These are phyloP conservation scores for Lydus trimaculatus DNA, from an alignment of 2,888 invertebrate genomes.

Conservation along the genomic window DNA sequence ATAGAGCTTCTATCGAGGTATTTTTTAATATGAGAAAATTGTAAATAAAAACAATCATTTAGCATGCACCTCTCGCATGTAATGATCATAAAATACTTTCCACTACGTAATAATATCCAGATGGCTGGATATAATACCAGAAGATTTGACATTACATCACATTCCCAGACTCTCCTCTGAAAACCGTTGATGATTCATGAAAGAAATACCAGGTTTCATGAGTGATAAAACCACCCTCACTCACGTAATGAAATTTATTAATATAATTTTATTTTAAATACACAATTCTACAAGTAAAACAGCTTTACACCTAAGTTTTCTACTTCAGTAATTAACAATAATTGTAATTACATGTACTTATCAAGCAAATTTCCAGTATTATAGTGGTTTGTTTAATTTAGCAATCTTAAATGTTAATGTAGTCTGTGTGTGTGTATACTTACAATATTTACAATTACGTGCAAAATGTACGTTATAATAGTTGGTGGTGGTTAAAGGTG, in stretches of 20 bases:
- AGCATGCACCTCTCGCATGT: slow-evolving; percentile 57
- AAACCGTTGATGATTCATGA: slow-evolving; percentile 46
- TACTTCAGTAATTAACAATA: slow-evolving; percentile 36
- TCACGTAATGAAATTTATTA: background rate
- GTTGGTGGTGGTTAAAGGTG: slow-evolving; percentile 43
- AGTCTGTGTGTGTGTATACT: no score
- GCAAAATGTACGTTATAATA: slow-evolving; percentile 40
- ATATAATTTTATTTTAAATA: no score
- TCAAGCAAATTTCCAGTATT: slow-evolving; percentile 47
- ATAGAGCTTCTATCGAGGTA: no score
- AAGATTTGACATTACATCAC: slow-evolving; percentile 50
- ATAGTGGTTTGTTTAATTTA: slow-evolving; percentile 56
- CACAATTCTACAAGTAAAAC: background rate
- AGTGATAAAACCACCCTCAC: background rate
- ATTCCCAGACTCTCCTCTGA: slow-evolving; percentile 49
- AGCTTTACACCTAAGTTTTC: slow-evolving; percentile 39
- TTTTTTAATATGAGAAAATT: background rate
- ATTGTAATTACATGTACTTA: slow-evolving; percentile 49
- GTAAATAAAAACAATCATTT: slow-evolving; percentile 39
- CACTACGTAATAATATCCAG: slow-evolving; percentile 50
- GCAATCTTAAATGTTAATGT: slow-evolving; percentile 51
- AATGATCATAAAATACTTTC: slow-evolving; percentile 30
- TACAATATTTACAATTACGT: slow-evolving; percentile 46
- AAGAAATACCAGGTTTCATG: slow-evolving; percentile 43
- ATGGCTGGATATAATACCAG: slow-evolving; percentile 48